These are phyloP conservation scores for Sisyra terminalis DNA, from an alignment of 2,888 invertebrate genomes.

Conservation along the genomic window DNA sequence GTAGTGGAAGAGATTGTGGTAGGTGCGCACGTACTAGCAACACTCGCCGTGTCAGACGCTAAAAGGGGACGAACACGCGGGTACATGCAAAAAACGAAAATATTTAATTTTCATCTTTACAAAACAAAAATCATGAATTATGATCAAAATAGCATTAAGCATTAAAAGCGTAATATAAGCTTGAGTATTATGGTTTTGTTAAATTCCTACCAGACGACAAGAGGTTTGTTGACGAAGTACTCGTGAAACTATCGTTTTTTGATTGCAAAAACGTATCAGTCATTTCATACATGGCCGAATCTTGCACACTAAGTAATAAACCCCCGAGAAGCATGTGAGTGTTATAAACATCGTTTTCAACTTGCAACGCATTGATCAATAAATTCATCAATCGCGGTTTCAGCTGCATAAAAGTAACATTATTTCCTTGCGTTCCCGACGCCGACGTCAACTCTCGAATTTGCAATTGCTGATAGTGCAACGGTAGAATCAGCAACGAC, in stretches of 20 bases:
- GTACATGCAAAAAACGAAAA: slow-evolving; percentile 16
- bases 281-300: slow-evolving; percentile 60
- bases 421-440: slow-evolving; percentile 14
- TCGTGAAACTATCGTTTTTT: slow-evolving; percentile 32
- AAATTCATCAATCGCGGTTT: slow-evolving; percentile 65
- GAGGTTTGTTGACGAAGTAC: slow-evolving; percentile 33
- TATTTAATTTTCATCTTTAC: neutral
- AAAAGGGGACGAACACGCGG: slow-evolving; percentile 12
- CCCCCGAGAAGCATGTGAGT: slow-evolving; percentile 78
- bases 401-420: slow-evolving; percentile 45
- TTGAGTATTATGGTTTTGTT: neutral
- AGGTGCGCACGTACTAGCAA: slow-evolving; percentile 15
- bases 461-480: slow-evolving; percentile 70
- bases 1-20: slow-evolving; percentile 24
- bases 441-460: slow-evolving; percentile 50
- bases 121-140: slow-evolving; percentile 1
- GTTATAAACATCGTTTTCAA: slow-evolving; percentile 71
- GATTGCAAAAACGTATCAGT: slow-evolving; percentile 41
- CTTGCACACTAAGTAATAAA: slow-evolving; percentile 59
- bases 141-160: slow-evolving; percentile 9
- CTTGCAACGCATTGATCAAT: slow-evolving; percentile 65
- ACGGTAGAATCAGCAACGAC: slow-evolving; percentile 81
- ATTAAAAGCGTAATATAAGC: slow-evolving; percentile 13
- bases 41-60: slow-evolving; percentile 29
- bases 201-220: slow-evolving; percentile 44